Base-by-base conservation (phyloP, 2,797 vertebrate species). In the Myripristis jacobus region DNA sequence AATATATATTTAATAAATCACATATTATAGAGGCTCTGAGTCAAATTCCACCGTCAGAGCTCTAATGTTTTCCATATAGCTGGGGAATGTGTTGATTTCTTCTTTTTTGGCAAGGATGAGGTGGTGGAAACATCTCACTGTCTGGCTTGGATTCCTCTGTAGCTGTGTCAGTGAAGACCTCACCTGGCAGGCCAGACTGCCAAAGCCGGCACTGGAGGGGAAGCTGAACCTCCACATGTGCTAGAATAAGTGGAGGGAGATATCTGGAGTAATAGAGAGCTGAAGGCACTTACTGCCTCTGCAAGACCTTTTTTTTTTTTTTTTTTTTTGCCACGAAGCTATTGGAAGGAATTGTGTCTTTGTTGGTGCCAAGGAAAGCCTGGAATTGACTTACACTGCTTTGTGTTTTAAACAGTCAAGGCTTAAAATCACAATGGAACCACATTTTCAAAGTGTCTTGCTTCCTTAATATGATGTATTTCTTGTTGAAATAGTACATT, bases 1-100 rank as follows among this genome's bases (percentile, higher is more conserved):
- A 74, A 53, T 63, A 80, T 57, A 58, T 69, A 29, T 77, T 75
- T 88, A 78, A 87, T 88, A 80, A 84, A 86, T 82, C 58, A 18
- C 79, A 88, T 69, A 79, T 85, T 79, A 73, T 50, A 58, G 18
- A 65, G 66, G 65, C 66, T 77, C 60, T 1, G 36, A 75, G 54
- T 72, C 66, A 70, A 62, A 67, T 54, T 71, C 66, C 44, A 21
- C 63, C 52, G 66, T 70, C 53, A 51, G 18, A 52, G 34, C 21
- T 34, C 46, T 61, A 61, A 81, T 83, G 55, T 79, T 80, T 83
- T 84, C 68, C 72, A 73, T 65, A 71, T 44, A 62, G 53, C 16
- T 38, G 51, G 38, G 73, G 43, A 77, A 78, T 64, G 62, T 71
- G 66, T 81, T 70, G 67, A 67, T 67, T 62, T 12, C 54, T 78